phyloP scores from a whole-genome alignment of 1,140 invertebrate species.

The Zaprionus gabonicus region DNA sequence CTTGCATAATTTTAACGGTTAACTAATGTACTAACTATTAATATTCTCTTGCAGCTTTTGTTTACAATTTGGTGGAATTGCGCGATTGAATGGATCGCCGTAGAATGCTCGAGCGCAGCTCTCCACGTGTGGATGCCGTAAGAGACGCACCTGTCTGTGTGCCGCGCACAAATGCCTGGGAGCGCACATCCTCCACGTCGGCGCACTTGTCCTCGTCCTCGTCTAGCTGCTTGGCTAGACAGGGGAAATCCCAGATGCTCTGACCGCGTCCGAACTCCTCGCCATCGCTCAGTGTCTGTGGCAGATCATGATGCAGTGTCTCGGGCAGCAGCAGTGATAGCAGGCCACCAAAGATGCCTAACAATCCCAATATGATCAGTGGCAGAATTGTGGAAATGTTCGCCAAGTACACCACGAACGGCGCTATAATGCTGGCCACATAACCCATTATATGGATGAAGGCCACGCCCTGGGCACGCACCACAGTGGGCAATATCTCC shows the following conservation, averaged over 20 bases:
- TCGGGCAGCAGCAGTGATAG: conserved; percentile 92
- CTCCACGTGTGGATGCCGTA: conserved; percentile 87
- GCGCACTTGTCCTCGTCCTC: conserved; percentile 55
- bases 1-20: background rate
- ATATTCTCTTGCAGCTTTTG: background rate
- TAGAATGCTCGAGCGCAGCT: conserved; percentile 88
- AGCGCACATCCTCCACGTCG: conserved; percentile 69
- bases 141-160: conserved; percentile 85
- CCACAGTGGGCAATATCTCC: conserved; percentile 93
- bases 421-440: conserved; percentile 92
- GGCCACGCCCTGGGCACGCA: conserved; percentile 93
- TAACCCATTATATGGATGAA: conserved; percentile 94
- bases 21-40: conserved; percentile 2
- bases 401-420: conserved; percentile 92
- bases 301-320: conserved; percentile 92
- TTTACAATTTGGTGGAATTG: conserved; percentile 69
- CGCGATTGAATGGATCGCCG: conserved; percentile 84
- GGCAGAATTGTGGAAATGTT: conserved; percentile 89
- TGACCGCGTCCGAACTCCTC: conserved; percentile 93
- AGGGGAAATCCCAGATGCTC: conserved; percentile 91
- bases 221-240: conserved; percentile 85
- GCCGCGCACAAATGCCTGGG: conserved; percentile 74
- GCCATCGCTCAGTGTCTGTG: conserved; percentile 92
- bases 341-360: conserved; percentile 90
- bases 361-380: conserved; percentile 90